Evolutionary conservation across 2,113 vertebrate genomes (phyloP).

Genomic region (Halcyon senegalensis): DNA sequence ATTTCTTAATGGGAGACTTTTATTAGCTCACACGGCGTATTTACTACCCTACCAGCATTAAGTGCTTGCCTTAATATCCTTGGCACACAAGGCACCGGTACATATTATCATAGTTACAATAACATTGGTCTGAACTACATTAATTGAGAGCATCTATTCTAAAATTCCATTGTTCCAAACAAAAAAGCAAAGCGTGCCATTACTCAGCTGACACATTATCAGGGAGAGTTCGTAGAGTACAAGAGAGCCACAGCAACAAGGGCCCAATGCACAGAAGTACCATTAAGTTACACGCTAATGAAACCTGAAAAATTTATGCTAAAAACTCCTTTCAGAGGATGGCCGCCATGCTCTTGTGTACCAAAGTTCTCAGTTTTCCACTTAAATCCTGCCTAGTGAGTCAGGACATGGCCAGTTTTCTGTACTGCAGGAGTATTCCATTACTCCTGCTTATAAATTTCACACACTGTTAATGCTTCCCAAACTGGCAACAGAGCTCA

Average conservation of each 20-base stretch:
- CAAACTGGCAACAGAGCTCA: slow-evolving; percentile 24
- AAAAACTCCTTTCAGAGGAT: slow-evolving; percentile 1
- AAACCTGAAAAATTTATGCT: slow-evolving; percentile 4
- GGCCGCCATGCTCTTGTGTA: background rate
- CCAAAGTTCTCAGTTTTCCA: slow-evolving; percentile 32
- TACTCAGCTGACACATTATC: background rate
- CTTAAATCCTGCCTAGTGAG: slow-evolving; percentile 37
- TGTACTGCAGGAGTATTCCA: slow-evolving; percentile 41
- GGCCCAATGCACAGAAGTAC: slow-evolving; percentile 2
- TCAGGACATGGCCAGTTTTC: slow-evolving; percentile 38
- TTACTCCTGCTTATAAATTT: slow-evolving; percentile 57
- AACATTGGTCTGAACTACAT: background rate
- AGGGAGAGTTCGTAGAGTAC: background rate
- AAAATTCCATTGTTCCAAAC: slow-evolving; percentile 38
- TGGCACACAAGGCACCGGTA: slow-evolving; percentile 2
- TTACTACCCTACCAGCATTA: slow-evolving; percentile 43
- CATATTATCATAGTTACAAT: slow-evolving; percentile 29
- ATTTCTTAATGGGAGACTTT: slow-evolving; percentile 59
- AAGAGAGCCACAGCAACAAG: background rate
- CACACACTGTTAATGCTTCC: slow-evolving; percentile 33
- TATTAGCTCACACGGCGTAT: slow-evolving; percentile 17
- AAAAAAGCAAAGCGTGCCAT: background rate
- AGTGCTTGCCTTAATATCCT: slow-evolving; percentile 57
- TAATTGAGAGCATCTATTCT: slow-evolving; percentile 59
- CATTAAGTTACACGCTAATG: background rate